Conservation (phyloP, 2,888 invertebrate genomes). For the Himalopsyche kuldschensis region DNA sequence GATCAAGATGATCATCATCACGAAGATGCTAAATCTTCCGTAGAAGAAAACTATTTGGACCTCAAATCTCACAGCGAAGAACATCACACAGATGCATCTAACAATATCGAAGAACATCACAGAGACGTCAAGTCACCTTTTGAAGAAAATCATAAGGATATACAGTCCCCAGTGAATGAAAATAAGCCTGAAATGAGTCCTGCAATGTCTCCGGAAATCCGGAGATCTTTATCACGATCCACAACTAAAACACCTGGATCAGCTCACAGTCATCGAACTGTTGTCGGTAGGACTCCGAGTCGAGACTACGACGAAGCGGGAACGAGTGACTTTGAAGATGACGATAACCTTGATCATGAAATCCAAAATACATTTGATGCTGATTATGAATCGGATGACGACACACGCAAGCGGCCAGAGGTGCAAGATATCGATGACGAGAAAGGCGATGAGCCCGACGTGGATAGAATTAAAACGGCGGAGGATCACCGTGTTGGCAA, state of each 20-base stretch:
- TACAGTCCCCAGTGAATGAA: not conserved
- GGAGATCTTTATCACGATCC: not conserved
- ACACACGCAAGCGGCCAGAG: constrained; percentile 40
- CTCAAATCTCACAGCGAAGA: not conserved
- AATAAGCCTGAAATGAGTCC: not conserved
- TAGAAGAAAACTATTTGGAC: not conserved
- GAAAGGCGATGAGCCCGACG: constrained; percentile 42
- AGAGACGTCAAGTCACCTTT: not conserved
- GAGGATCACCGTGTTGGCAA: constrained; percentile 36
- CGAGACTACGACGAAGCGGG: constrained; percentile 16
- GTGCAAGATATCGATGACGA: constrained; percentile 40
- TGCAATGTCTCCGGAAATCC: not conserved
- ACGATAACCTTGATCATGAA: constrained; percentile 34
- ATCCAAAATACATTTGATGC: constrained; percentile 34
- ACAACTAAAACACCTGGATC: constrained; percentile 7
- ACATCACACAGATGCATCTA: no score
- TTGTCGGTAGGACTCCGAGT: constrained; percentile 16
- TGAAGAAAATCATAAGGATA: not conserved
- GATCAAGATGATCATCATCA: constrained; percentile 31
- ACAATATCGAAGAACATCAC: not conserved
- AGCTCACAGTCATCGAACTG: constrained; percentile 12
- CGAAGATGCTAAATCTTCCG: constrained; percentile 12
- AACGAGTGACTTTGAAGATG: constrained; percentile 10
- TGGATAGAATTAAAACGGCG: constrained; percentile 17
- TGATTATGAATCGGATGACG: constrained; percentile 35